phyloP scores from a whole-genome alignment of 1,140 invertebrate species.

The Wiebesia pumilae region DNA sequence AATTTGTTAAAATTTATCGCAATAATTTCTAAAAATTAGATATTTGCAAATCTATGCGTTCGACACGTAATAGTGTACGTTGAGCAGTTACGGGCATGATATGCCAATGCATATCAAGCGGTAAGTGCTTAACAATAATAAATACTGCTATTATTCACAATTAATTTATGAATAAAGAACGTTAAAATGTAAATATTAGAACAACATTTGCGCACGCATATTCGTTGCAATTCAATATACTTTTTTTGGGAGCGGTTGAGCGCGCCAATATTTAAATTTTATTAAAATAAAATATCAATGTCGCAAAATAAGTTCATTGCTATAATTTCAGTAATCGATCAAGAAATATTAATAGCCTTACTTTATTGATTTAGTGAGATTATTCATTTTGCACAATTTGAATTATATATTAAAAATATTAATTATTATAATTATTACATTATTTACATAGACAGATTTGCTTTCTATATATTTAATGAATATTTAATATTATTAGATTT shows the following conservation, averaged over 20 bases:
- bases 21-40: neutral
- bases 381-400: too few relatives aligned
- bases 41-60: neutral
- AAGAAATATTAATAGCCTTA: too few relatives aligned
- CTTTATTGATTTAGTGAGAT: too few relatives aligned
- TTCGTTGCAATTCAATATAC: neutral
- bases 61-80: neutral
- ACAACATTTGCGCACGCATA: neutral
- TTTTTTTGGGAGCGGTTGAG: slow-evolving; percentile 9
- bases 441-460: too few relatives aligned
- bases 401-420: too few relatives aligned
- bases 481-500: too few relatives aligned
- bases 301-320: too few relatives aligned
- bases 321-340: too few relatives aligned
- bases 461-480: too few relatives aligned
- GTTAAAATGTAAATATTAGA: neutral
- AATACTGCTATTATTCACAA: neutral
- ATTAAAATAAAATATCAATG: too few relatives aligned
- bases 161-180: neutral
- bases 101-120: neutral
- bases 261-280: neutral
- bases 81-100: neutral
- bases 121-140: neutral
- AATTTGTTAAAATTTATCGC: neutral
- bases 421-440: too few relatives aligned